Percentiles rank a stretch among this genome's conserved stretches.
phyloP scores from a whole-genome alignment of 2,113 vertebrate species.

The Bucco capensis region DNA sequence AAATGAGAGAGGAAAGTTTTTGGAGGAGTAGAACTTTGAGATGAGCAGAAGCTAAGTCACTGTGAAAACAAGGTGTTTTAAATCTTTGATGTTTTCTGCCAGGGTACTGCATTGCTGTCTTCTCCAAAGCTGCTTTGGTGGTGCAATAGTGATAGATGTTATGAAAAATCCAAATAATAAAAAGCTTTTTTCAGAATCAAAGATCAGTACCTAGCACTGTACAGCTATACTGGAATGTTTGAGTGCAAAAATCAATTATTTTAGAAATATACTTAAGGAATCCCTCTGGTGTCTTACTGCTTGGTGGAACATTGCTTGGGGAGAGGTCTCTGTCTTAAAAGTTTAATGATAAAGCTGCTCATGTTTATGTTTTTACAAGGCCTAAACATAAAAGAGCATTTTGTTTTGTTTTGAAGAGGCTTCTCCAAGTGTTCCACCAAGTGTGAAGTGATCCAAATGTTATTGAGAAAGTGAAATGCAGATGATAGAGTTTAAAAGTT shows the following conservation, averaged over 20 bases:
- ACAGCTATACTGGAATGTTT: not conserved
- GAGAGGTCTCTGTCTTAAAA: not conserved
- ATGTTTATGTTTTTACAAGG: not conserved
- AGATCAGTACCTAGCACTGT: not conserved
- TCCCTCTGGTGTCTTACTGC: not conserved
- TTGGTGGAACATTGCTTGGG: not conserved
- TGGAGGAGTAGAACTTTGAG: not conserved
- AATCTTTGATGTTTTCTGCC: not conserved
- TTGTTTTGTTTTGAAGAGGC: not conserved
- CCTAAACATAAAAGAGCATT: not conserved
- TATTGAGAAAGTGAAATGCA: not conserved
- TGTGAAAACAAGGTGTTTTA: not conserved
- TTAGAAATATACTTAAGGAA: not conserved
- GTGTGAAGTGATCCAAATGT: not conserved
- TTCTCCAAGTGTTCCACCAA: not conserved
- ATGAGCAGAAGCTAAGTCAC: not conserved
- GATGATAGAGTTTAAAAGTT: not conserved
- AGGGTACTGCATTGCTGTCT: not conserved
- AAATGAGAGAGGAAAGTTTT: not conserved
- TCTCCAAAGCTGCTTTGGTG: not conserved
- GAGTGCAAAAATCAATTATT: not conserved
- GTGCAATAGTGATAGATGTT: not conserved
- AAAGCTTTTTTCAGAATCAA: not conserved
- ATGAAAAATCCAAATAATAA: not conserved
- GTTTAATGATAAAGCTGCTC: conserved; percentile 1